Percentiles rank a stretch among this genome's conserved stretches.
Conservation (phyloP, 2,888 invertebrate species). For the Rugalucina vietnamica region DNA sequence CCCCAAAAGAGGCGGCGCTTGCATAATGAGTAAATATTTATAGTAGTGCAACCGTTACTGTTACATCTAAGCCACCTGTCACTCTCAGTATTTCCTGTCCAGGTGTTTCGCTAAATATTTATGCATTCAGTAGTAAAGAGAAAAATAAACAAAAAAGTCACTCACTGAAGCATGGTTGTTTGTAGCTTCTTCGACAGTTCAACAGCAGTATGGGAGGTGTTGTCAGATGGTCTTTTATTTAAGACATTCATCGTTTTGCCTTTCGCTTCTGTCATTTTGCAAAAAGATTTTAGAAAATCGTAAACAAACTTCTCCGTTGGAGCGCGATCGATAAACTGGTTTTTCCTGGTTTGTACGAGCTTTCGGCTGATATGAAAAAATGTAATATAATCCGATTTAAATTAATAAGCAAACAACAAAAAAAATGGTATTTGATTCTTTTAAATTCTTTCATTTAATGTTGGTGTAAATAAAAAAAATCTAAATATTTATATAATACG, state of each 20-base stretch:
- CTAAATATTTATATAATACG: no score
- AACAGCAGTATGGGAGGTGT: constrained; percentile 53
- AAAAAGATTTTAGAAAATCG: background rate
- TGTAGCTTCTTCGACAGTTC: constrained; percentile 69
- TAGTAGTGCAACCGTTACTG: no score
- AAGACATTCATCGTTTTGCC: background rate
- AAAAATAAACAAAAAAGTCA: constrained; percentile 11
- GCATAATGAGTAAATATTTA: no score
- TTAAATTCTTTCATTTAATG: no score
- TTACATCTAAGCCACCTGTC: no score
- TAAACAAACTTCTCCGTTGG: background rate
- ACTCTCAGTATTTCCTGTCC: no score
- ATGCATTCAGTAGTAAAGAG: background rate
- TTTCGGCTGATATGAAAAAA: background rate
- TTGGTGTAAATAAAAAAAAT: no score
- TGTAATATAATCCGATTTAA: background rate
- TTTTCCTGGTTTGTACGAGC: background rate
- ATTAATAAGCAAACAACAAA: no score
- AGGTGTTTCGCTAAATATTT: no score
- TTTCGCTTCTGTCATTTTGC: background rate
- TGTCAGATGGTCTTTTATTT: constrained; percentile 35
- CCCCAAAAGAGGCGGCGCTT: no score
- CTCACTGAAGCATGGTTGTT: constrained; percentile 69
- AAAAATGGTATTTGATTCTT: no score
- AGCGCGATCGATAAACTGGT: no score